phyloP scores from a whole-genome alignment of 2,888 invertebrate species.

The Malacosoma neustria region DNA sequence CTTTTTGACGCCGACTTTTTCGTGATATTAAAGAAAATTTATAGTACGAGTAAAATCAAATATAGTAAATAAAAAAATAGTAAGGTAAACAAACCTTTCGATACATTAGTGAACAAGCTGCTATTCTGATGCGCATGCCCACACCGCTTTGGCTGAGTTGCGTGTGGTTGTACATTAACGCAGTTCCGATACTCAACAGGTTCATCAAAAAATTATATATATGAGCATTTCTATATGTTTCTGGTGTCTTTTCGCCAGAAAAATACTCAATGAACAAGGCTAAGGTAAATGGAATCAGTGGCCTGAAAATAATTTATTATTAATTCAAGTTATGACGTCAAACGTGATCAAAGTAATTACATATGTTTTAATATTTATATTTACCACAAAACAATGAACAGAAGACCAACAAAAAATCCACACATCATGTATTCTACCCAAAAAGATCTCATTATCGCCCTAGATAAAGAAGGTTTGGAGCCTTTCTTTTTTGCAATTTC shows the following conservation, averaged over 20 bases:
- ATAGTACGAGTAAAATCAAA: no score
- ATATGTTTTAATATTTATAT: slow-evolving; percentile 10
- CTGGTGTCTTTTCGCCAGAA: slow-evolving; percentile 61
- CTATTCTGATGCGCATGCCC: slow-evolving; percentile 86
- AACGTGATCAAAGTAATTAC: background rate
- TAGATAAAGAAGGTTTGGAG: slow-evolving; percentile 75
- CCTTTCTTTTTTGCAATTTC: slow-evolving; percentile 54
- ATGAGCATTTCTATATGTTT: slow-evolving; percentile 75
- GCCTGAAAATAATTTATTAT: slow-evolving; percentile 53
- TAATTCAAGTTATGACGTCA: background rate
- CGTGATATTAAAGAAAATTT: no score
- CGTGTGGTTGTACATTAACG: slow-evolving; percentile 79
- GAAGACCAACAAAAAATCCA: slow-evolving; percentile 72
- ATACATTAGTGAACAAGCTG: slow-evolving; percentile 86
- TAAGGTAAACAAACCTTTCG: slow-evolving; percentile 83
- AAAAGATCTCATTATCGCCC: slow-evolving; percentile 76
- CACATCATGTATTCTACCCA: slow-evolving; percentile 75
- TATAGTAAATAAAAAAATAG: no score
- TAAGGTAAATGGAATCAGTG: slow-evolving; percentile 76
- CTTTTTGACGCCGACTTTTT: no score
- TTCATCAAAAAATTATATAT: slow-evolving; percentile 78
- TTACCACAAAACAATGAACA: slow-evolving; percentile 76
- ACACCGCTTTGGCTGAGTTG: slow-evolving; percentile 74
- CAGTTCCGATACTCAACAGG: slow-evolving; percentile 68
- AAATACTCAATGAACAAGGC: slow-evolving; percentile 79